phyloP scores from a whole-genome alignment of 2,888 invertebrate species.

The Euproctis similis region DNA sequence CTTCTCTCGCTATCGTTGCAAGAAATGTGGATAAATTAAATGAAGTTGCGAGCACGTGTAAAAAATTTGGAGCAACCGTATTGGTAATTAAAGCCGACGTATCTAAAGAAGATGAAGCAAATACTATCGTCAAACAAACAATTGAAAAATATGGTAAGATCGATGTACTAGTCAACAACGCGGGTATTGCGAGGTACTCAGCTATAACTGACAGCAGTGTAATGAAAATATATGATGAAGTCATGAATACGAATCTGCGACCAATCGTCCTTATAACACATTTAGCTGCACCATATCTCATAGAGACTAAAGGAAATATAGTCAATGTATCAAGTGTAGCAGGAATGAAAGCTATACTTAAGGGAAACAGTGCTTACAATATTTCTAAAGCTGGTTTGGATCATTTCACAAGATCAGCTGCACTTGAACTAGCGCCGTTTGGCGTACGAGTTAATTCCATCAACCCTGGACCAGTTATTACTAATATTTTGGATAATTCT shows the following conservation, averaged over 20 bases:
- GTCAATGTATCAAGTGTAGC: slow-evolving; percentile 20
- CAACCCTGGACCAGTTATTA: slow-evolving; percentile 75
- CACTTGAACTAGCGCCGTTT: slow-evolving; percentile 77
- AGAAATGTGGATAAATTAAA: slow-evolving; percentile 26
- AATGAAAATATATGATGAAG: slow-evolving; percentile 24
- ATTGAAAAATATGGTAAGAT: slow-evolving; percentile 27
- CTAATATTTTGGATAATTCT: background rate
- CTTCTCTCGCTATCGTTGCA: slow-evolving; percentile 27
- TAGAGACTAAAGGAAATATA: slow-evolving; percentile 23
- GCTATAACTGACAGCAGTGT: slow-evolving; percentile 18
- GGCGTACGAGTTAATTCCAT: slow-evolving; percentile 81
- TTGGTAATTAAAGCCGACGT: slow-evolving; percentile 31
- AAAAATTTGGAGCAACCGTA: slow-evolving; percentile 12
- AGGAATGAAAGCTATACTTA: background rate
- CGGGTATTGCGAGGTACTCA: slow-evolving; percentile 16
- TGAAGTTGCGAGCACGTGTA: slow-evolving; percentile 16
- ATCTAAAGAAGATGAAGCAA: slow-evolving; percentile 22
- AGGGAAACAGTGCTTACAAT: slow-evolving; percentile 53
- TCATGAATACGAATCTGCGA: slow-evolving; percentile 24
- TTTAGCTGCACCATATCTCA: slow-evolving; percentile 25
- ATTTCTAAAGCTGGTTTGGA: slow-evolving; percentile 85
- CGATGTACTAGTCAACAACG: slow-evolving; percentile 37
- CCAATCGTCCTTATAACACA: slow-evolving; percentile 22
- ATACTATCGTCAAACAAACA: slow-evolving; percentile 20
- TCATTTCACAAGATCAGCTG: slow-evolving; percentile 81